These are phyloP conservation scores for Danio rerio DNA, from an alignment of 2,113 vertebrate genomes.

Conservation along the genomic window DNA sequence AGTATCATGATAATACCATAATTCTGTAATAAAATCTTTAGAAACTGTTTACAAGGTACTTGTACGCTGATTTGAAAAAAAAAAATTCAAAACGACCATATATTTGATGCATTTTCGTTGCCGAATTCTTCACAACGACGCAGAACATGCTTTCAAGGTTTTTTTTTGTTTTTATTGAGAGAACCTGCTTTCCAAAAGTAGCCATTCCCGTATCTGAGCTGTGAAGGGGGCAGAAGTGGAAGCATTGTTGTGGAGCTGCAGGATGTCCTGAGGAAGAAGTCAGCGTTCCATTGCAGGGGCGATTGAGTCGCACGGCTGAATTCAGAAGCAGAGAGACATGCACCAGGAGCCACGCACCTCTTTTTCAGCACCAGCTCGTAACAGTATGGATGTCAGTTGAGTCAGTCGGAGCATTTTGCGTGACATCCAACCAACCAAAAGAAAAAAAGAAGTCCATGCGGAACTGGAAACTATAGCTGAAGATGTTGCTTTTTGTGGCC, in stretches of 20 bases:
- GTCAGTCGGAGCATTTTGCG: not conserved
- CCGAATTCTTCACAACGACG: not conserved
- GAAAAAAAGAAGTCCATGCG: not conserved
- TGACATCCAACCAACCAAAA: not conserved
- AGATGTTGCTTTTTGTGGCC: slow-evolving; percentile 31
- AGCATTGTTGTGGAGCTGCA: slow-evolving; percentile 85
- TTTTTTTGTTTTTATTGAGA: slow-evolving; percentile 27
- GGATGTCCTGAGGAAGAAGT: slow-evolving; percentile 98
- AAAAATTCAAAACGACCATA: too few species aligned
- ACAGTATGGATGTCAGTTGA: not conserved
- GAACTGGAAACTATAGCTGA: slow-evolving; percentile 47
- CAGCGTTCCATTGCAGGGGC: slow-evolving; percentile 58
- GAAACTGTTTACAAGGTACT: too few species aligned
- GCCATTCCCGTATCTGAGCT: slow-evolving; percentile 79
- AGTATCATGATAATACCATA: too few species aligned
- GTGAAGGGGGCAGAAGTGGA: slow-evolving; percentile 69
- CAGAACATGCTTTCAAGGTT: slow-evolving; percentile 3
- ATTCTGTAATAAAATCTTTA: too few species aligned
- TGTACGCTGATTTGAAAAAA: too few species aligned
- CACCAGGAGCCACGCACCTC: slow-evolving; percentile 62
- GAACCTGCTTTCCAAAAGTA: slow-evolving; percentile 64
- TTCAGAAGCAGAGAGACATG: slow-evolving; percentile 63
- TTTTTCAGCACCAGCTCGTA: not conserved
- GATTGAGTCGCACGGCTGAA: slow-evolving; percentile 53
- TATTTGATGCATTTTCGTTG: too few species aligned